Percentiles rank a stretch among this genome's conserved stretches.
phyloP scores from a whole-genome alignment of 2,888 invertebrate genomes.

The Callyntrura sp. region DNA sequence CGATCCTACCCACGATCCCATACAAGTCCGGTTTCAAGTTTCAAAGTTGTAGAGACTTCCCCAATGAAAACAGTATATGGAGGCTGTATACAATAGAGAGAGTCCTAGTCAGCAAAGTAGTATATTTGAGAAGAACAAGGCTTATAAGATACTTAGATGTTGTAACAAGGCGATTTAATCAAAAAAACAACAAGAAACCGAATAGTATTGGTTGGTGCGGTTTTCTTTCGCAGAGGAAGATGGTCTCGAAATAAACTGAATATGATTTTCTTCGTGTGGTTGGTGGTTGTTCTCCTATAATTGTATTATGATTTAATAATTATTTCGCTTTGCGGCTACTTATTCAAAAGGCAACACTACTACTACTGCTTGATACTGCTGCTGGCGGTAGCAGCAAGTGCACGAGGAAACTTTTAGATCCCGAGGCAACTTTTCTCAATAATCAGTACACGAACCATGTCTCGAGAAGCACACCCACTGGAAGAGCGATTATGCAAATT shows the following conservation, averaged over 20 bases:
- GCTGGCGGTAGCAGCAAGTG: neutral
- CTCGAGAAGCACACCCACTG: neutral
- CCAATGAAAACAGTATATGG: neutral
- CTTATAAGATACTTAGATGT: neutral
- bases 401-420: neutral
- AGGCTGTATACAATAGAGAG: neutral
- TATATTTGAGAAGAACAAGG: neutral
- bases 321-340: constrained; percentile 32
- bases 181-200: constrained; percentile 54
- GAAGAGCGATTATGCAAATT: constrained; percentile 41
- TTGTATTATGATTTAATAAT: constrained; percentile 26
- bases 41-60: constrained; percentile 23
- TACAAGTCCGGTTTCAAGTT: constrained; percentile 27
- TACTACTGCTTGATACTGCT: no score
- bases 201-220: constrained; percentile 61
- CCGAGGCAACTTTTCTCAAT: neutral
- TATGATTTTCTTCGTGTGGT: neutral
- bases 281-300: neutral
- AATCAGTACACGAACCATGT: neutral
- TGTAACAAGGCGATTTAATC: constrained; percentile 44
- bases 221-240: constrained; percentile 36
- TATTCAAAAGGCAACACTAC: constrained; percentile 7
- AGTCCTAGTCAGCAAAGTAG: neutral
- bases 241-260: constrained; percentile 1
- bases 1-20: constrained; percentile 44